phyloP scores from a whole-genome alignment of 2,797 vertebrate species.

The Simalia tracyae region DNA sequence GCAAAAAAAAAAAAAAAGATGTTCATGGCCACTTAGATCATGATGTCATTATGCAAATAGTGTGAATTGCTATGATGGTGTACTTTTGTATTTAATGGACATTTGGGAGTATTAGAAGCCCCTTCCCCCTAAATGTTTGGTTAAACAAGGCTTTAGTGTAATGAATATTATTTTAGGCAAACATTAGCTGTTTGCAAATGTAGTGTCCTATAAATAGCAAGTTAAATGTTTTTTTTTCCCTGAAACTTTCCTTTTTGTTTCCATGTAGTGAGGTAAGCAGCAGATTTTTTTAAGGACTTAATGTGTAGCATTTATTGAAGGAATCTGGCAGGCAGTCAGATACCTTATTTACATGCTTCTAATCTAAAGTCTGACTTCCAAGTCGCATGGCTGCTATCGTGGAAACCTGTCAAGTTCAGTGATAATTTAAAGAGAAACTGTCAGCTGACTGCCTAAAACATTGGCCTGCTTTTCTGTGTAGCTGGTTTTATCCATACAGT shows the following conservation, averaged over 20 bases:
- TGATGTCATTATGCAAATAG: too few relatives aligned
- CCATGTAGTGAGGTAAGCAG: neutral
- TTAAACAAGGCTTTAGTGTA: too few relatives aligned
- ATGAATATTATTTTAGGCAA: constrained; percentile 1
- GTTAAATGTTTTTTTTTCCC: neutral
- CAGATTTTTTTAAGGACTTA: constrained; percentile 9
- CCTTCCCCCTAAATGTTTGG: too few relatives aligned
- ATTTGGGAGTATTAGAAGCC: too few relatives aligned
- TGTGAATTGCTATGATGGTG: too few relatives aligned
- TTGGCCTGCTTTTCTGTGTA: neutral
- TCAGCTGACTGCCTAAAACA: neutral
- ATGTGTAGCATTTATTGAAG: neutral
- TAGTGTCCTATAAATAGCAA: neutral
- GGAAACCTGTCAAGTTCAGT: neutral
- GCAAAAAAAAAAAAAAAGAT: too few relatives aligned
- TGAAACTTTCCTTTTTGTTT: neutral
- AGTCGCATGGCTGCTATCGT: neutral
- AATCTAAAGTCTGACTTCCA: constrained; percentile 14
- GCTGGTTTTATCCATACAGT: neutral
- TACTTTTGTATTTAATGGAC: too few relatives aligned
- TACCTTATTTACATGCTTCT: constrained; percentile 6
- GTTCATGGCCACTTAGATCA: too few relatives aligned
- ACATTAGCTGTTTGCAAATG: neutral
- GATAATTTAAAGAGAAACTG: constrained; percentile 22
- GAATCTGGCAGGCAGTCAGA: neutral